A percentile compares a stretch with the other conserved stretches of the same genome.
These are phyloP conservation scores for Psettodes erumei DNA, from an alignment of 2,113 vertebrate genomes.

Conservation along the genomic window DNA sequence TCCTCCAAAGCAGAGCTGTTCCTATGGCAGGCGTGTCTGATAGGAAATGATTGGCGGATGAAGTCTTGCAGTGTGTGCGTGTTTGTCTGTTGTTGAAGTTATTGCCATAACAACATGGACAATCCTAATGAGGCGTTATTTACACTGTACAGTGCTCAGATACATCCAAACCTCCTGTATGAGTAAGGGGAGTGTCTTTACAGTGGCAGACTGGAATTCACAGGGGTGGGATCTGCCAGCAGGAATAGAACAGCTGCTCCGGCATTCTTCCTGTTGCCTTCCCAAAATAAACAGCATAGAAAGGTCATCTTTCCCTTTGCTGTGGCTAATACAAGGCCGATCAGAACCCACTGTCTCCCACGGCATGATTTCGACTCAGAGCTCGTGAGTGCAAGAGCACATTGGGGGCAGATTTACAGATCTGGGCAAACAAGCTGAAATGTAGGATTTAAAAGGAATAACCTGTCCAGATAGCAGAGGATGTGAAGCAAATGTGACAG, in stretches of 20 bases:
- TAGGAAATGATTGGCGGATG: slow-evolving; percentile 12
- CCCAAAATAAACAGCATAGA: slow-evolving; percentile 85
- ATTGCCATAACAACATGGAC: slow-evolving; percentile 48
- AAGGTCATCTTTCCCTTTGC: slow-evolving; percentile 81
- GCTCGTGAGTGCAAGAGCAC: slow-evolving; percentile 19
- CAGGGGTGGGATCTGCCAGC: slow-evolving; percentile 76
- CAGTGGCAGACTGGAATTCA: slow-evolving; percentile 77
- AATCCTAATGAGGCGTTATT: slow-evolving; percentile 49
- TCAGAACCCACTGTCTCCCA: slow-evolving; percentile 38
- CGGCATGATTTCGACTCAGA: slow-evolving; percentile 21
- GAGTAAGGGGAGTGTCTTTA: slow-evolving; percentile 61
- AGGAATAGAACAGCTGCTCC: slow-evolving; percentile 84
- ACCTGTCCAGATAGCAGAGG: not conserved
- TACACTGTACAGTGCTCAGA: slow-evolving; percentile 47
- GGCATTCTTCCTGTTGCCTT: slow-evolving; percentile 80
- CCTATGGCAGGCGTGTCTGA: not conserved
- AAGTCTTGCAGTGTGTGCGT: not conserved
- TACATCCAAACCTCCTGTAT: slow-evolving; percentile 33
- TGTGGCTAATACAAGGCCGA: slow-evolving; percentile 63
- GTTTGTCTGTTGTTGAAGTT: not conserved
- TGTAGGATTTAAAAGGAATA: slow-evolving; percentile 4
- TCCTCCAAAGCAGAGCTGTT: slow-evolving; percentile 15
- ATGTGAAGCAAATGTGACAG: slow-evolving; percentile 8
- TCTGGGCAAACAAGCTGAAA: not conserved
- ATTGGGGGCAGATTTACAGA: not conserved